Evolutionary conservation across 2,797 vertebrate genomes (phyloP), one percentile per base, ranked within the genome.

Genomic region (Peromyscus aztecus): DNA sequence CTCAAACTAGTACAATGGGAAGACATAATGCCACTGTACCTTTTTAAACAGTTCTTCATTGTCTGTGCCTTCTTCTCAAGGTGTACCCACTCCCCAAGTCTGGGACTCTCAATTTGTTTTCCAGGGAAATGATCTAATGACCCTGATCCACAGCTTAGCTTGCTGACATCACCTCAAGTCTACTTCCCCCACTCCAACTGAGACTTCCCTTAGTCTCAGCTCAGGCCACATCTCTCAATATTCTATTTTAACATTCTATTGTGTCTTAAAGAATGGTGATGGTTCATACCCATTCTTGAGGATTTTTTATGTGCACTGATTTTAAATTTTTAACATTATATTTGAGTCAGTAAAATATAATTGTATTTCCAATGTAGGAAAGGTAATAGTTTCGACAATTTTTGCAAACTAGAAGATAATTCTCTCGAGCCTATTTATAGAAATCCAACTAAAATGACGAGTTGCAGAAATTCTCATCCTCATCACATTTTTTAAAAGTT

Each of bases 331-430:
- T 55, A 92, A 81, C 19, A 19, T 43, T 89, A 16, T 78, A 27
- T 23, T 85, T 12, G 31, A 96, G 7, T 6, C 43, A n/a, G 89
- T 29, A 85, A 96, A 93, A 91, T 71, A 80, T 43, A 83, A 90
- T 9, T 7, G 27, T 80, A 49, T 9, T 81, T 90, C 10, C 86
- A 87, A 57, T 34, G 2, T 55, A 86, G 1, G 43, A 80, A 67
- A 69, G 55, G 83, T 40, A 73, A 12, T 46, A 46, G 14, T 55
- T 95, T 90, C 29, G 52, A 43, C 94, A n/a, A 82, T 59, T 75
- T 96, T 92, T 94, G 43, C 40, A 94, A 94, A 29, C 82, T 69
- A 19, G 40, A 49, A 10, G 73, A 96, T 90, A 67, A 16, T 96
- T 55, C 8, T 88, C 14, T 80, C 67, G 12, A 59, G 1, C 76